Percentiles rank a stretch among this genome's conserved stretches.
phyloP scores from a whole-genome alignment of 2,888 invertebrate species.

The Osmoderma eremita region DNA sequence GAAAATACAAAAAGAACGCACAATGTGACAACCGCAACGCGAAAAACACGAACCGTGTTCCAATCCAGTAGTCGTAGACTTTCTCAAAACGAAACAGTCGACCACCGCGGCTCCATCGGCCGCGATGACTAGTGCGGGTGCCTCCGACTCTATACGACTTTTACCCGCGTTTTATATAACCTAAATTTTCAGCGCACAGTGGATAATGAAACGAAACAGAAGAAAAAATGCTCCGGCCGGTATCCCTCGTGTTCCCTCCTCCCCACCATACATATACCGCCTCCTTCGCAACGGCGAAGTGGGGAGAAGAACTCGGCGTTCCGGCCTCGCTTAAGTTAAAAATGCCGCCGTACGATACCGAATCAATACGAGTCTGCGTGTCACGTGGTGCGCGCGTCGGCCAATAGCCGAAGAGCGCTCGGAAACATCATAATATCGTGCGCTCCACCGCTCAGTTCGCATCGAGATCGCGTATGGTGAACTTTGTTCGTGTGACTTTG shows the following conservation, averaged over 20 bases:
- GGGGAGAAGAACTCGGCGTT: slow-evolving; percentile 30
- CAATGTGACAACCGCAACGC: slow-evolving; percentile 25
- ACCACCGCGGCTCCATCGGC: slow-evolving; percentile 27
- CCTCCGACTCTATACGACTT: slow-evolving; percentile 39
- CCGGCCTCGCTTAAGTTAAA: slow-evolving; percentile 71
- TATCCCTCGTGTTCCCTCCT: slow-evolving; percentile 31
- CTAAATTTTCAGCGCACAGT: slow-evolving; percentile 50
- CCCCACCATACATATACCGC: slow-evolving; percentile 33
- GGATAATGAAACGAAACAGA: slow-evolving; percentile 34
- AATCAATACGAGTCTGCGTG: slow-evolving; percentile 75
- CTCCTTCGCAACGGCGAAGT: slow-evolving; percentile 27
- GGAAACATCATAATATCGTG: slow-evolving; percentile 45
- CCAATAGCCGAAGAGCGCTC: slow-evolving; percentile 58
- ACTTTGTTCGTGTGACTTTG: slow-evolving; percentile 49
- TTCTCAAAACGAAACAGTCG: slow-evolving; percentile 44
- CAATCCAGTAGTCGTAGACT: slow-evolving; percentile 44
- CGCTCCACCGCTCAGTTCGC: slow-evolving; percentile 49
- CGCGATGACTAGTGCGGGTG: slow-evolving; percentile 25
- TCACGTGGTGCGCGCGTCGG: slow-evolving; percentile 69
- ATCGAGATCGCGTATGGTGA: slow-evolving; percentile 56
- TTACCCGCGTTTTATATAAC: slow-evolving; percentile 50
- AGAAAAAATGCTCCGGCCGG: slow-evolving; percentile 25
- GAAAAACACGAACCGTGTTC: slow-evolving; percentile 44
- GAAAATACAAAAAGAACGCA: neutral
- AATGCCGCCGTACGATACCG: slow-evolving; percentile 83